Evolutionary conservation across 1,140 invertebrate genomes (phyloP), one percentile per base, ranked within the genome.

Genomic region (Panagrolaimus sp.): DNA sequence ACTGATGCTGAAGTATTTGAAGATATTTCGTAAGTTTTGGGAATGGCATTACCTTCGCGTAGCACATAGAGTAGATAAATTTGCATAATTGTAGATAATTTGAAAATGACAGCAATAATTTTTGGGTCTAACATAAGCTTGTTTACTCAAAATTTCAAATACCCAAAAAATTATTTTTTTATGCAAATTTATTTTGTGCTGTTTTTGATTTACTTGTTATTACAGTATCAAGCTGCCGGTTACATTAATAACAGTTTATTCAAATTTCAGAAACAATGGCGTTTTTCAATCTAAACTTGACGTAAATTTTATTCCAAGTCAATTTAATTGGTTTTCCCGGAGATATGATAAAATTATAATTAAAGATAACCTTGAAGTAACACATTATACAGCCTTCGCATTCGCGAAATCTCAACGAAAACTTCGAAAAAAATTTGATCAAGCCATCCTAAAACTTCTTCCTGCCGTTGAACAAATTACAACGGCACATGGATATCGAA

Each of bases 391-490:
- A 4, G 70, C 73, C 1, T 74, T 74, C 46, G 73, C 63, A n/a
- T 74, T 74, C 47, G 64, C 71, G 26, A 71, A 63, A 43, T 65
- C 46, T 17, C 67, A 72, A 43, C 43, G 65, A 46, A 66, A 67
- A 17, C 68, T 74, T 7, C 67, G 73, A n/a, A 44, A 70, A 32
- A 48, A 67, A 28, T 74, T 74, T 70, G 72, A 74, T 64, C 65
- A 74, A 68, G 73, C 70, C n/a, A 62, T 74, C 6, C 17, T 74
- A 46, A 62, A 65, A 58, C 68, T 73, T 52, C 67, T 74, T 15
- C 73, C 73, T 12, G 73, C 71, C 15, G 68, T 74, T 5, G 48
- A 63, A 17, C 67, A 74, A n/a, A 74, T 74, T 21, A 74, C 73
- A 44, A 43, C 67, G 14, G 73, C 66, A 44, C 73, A 73, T 26